These are phyloP conservation scores for Denticeps clupeoides DNA, from an alignment of 2,797 vertebrate genomes.

Conservation along the genomic window DNA sequence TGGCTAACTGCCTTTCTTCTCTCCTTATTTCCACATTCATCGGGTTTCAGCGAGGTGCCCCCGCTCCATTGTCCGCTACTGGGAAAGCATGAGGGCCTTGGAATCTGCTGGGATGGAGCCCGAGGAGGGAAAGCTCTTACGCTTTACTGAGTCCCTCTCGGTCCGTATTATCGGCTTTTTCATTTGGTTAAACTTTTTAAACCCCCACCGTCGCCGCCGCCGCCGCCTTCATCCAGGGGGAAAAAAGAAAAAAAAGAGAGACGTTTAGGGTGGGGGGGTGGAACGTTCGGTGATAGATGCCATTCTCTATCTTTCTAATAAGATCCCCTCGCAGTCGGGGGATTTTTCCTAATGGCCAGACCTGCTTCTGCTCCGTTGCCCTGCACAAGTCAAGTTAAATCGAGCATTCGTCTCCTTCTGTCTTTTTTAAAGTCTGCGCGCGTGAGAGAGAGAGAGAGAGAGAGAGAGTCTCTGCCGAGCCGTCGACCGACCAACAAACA, in stretches of 20 bases:
- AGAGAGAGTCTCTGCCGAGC: not conserved
- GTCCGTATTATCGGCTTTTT: slow-evolving; percentile 22
- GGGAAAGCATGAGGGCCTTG: slow-evolving; percentile 64
- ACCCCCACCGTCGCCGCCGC: not conserved
- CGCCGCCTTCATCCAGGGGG: too few species aligned
- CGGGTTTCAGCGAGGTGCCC: slow-evolving; percentile 72
- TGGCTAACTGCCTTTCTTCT: slow-evolving; percentile 42
- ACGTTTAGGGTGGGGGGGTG: slow-evolving; percentile 18
- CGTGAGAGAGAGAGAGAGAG: not conserved
- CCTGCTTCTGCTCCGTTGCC: slow-evolving; percentile 56
- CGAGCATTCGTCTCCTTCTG: slow-evolving; percentile 44
- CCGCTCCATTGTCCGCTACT: slow-evolving; percentile 64
- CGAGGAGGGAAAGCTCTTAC: slow-evolving; percentile 39
- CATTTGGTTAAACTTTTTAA: slow-evolving; percentile 21
- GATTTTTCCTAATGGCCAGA: slow-evolving; percentile 40
- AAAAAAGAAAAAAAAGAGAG: too few species aligned
- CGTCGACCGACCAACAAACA: slow-evolving; percentile 1
- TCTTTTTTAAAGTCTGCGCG: slow-evolving; percentile 11
- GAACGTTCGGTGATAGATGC: slow-evolving; percentile 48
- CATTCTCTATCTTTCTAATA: slow-evolving; percentile 51
- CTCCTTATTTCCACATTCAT: slow-evolving; percentile 65
- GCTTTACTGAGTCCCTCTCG: slow-evolving; percentile 37
- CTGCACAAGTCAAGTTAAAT: slow-evolving; percentile 54
- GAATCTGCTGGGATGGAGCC: slow-evolving; percentile 40
- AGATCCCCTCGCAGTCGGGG: slow-evolving; percentile 32